A percentile compares a stretch with the other conserved stretches of the same genome.
These are phyloP conservation scores for Clanis bilineata DNA, from an alignment of 2,888 invertebrate species.

Conservation along the genomic window DNA sequence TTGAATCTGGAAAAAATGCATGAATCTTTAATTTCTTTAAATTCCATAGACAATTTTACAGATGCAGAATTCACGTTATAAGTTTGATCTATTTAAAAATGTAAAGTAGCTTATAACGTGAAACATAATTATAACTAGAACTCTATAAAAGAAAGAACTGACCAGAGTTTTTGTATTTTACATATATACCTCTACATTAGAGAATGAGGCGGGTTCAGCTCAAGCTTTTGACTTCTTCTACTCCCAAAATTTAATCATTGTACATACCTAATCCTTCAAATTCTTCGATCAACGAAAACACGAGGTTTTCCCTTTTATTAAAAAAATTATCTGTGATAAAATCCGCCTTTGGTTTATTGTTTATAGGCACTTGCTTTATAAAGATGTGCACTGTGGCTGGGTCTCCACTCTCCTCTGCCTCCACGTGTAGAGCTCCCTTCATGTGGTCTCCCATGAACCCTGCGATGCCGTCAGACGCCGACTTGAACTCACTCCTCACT, in stretches of 20 bases:
- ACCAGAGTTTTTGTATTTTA: too few species aligned
- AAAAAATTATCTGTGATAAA: conserved; percentile 52
- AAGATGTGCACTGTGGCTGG: conserved; percentile 47
- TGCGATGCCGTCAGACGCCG: conserved; percentile 51
- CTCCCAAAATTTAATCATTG: too few species aligned
- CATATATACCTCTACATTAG: too few species aligned
- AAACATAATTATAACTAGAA: too few species aligned
- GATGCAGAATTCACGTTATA: too few species aligned
- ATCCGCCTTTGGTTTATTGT: conserved; percentile 56
- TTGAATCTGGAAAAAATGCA: conserved; percentile 39
- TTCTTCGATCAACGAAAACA: conserved; percentile 55
- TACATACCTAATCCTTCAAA: conserved; percentile 29
- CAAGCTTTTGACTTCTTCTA: too few species aligned
- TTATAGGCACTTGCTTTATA: conserved; percentile 55
- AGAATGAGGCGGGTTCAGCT: too few species aligned
- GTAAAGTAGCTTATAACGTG: too few species aligned
- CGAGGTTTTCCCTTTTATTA: conserved; percentile 52
- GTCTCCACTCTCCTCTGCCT: conserved; percentile 27
- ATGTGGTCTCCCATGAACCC: conserved; percentile 68
- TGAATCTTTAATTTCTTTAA: too few species aligned
- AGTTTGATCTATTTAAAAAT: too few species aligned
- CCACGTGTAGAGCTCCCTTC: conserved; percentile 42
- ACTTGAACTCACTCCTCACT: conserved; percentile 36
- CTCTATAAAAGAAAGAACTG: too few species aligned
- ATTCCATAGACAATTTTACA: too few species aligned